Evolutionary conservation across 2,797 vertebrate species (phyloP).

Genomic region (Sebastolobus alascanus): DNA sequence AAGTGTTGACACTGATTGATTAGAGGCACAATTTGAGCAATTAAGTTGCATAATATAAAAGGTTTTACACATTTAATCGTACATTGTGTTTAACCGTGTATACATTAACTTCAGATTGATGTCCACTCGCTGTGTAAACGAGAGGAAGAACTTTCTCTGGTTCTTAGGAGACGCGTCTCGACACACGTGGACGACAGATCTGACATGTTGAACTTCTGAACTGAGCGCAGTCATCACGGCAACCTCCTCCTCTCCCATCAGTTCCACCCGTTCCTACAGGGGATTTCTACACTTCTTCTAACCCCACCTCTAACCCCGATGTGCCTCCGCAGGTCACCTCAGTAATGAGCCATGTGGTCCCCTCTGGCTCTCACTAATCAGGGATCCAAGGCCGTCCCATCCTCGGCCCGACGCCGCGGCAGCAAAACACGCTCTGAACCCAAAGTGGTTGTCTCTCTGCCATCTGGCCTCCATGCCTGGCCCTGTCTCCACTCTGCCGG

Average conservation of each 20-base stretch:
- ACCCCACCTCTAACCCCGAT: slow-evolving; percentile 55
- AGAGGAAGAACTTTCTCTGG: slow-evolving; percentile 28
- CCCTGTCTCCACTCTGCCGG: slow-evolving; percentile 83
- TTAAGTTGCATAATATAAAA: neutral
- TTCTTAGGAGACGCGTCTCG: neutral
- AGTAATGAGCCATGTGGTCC: slow-evolving; percentile 78
- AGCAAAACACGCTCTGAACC: slow-evolving; percentile 48
- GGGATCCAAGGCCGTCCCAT: slow-evolving; percentile 67
- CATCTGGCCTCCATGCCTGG: slow-evolving; percentile 92
- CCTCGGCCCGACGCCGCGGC: slow-evolving; percentile 42
- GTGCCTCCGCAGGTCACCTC: slow-evolving; percentile 66
- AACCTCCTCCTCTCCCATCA: slow-evolving; percentile 36
- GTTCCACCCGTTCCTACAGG: slow-evolving; percentile 23
- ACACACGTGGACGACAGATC: slow-evolving; percentile 49
- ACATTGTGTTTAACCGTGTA: slow-evolving; percentile 3
- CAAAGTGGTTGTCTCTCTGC: slow-evolving; percentile 75
- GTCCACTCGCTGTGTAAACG: slow-evolving; percentile 1
- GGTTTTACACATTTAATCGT: neutral
- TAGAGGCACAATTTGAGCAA: neutral
- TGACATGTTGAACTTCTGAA: slow-evolving; percentile 73
- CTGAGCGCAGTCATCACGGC: slow-evolving; percentile 33
- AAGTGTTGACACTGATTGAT: neutral
- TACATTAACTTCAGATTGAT: slow-evolving; percentile 3
- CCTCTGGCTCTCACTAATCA: slow-evolving; percentile 73
- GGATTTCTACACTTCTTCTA: slow-evolving; percentile 36